Evolutionary conservation across 2,797 vertebrate species (phyloP).

Genomic region (Myripristis jacobus): DNA sequence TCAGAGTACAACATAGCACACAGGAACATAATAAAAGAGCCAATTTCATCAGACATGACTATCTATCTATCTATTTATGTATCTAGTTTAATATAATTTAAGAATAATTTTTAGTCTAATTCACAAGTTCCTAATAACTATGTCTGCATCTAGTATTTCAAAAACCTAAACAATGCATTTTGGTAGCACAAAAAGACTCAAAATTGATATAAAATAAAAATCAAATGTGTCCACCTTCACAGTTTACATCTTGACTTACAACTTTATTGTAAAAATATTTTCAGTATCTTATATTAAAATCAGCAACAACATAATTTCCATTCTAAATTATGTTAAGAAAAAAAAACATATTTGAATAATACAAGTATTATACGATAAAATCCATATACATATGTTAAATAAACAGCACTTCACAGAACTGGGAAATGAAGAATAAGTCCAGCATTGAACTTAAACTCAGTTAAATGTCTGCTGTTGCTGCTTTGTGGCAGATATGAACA

Average conservation of each 20-base stretch:
- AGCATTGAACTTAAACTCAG: neutral
- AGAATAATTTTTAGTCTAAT: neutral
- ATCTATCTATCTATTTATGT: neutral
- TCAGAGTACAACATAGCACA: constrained; percentile 27
- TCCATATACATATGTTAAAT: neutral
- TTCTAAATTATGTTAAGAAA: neutral
- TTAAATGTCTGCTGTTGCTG: neutral
- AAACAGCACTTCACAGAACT: neutral
- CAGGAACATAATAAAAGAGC: constrained; percentile 25
- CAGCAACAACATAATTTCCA: neutral
- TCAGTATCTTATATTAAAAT: neutral
- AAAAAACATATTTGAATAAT: neutral
- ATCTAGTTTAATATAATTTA: too few relatives aligned
- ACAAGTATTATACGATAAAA: neutral
- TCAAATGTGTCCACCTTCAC: too few relatives aligned
- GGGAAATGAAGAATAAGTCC: neutral
- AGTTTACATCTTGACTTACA: neutral
- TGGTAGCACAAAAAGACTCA: neutral
- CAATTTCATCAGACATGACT: constrained; percentile 25
- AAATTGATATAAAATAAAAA: neutral
- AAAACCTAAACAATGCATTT: too few relatives aligned
- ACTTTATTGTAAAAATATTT: neutral
- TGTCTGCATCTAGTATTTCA: neutral
- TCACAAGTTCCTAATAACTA: neutral
- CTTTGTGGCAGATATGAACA: neutral